A percentile compares a stretch with the other conserved stretches of the same genome.
These are phyloP conservation scores for Amphibalanus amphitrite DNA, from an alignment of 1,140 invertebrate genomes.

Conservation along the genomic window DNA sequence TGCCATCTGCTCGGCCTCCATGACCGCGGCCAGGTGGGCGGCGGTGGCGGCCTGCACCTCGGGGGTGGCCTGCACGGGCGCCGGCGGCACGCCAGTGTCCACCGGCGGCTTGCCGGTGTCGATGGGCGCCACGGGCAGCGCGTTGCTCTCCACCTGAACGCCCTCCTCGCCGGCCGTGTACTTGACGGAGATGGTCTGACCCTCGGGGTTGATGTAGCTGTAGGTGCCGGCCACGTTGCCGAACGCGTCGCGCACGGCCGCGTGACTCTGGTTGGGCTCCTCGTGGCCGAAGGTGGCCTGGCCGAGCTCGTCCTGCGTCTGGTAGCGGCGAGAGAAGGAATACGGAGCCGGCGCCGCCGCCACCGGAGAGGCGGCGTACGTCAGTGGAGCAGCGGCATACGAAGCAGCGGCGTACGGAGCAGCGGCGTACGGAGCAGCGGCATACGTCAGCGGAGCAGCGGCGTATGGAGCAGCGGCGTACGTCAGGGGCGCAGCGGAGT, in stretches of 20 bases:
- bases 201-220: conserved; percentile 35
- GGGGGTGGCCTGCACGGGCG: background rate
- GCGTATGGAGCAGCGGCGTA: too few species aligned
- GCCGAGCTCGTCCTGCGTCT: conserved; percentile 37
- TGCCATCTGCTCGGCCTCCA: background rate
- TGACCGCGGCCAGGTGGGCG: conserved; percentile 7
- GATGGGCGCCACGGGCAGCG: conserved; percentile 28
- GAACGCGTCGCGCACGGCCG: conserved; percentile 10
- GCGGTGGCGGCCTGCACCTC: conserved; percentile 11
- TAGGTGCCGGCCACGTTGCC: conserved; percentile 17
- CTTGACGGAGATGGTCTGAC: conserved; percentile 31
- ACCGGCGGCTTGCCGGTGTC: background rate
- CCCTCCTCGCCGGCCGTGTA: conserved; percentile 31
- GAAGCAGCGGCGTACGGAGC: background rate
- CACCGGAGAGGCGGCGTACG: background rate
- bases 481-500: too few species aligned
- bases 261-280: conserved; percentile 10
- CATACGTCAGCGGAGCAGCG: background rate
- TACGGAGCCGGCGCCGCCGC: conserved; percentile 3
- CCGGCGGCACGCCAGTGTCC: background rate
- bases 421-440: background rate
- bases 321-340: conserved; percentile 25
- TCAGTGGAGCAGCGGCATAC: background rate
- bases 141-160: conserved; percentile 34
- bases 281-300: conserved; percentile 23